Evolutionary conservation across 2,888 invertebrate species (phyloP).

Genomic region (Mallateleia sp.): DNA sequence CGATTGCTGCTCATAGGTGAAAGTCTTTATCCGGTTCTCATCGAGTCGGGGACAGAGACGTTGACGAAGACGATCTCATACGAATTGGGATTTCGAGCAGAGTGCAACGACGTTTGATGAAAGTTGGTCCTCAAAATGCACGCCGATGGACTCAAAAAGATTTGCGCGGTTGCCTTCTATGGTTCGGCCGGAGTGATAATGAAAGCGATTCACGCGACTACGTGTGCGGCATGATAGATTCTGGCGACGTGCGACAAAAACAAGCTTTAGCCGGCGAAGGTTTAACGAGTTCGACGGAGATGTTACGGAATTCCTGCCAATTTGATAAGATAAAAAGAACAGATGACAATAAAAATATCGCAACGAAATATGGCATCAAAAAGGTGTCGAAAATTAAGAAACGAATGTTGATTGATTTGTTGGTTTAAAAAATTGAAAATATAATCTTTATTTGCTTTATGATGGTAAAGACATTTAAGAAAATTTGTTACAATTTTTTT

Average conservation of each 20-base stretch:
- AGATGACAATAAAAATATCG: too few relatives aligned
- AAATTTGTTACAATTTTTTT: too few relatives aligned
- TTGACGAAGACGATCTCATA: slow-evolving; percentile 54
- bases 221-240: slow-evolving; percentile 78
- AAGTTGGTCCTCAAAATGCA: slow-evolving; percentile 56
- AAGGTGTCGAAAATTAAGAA: too few relatives aligned
- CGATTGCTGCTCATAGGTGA: slow-evolving; percentile 65
- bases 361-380: too few relatives aligned
- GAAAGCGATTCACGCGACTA: slow-evolving; percentile 76
- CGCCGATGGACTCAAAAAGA: slow-evolving; percentile 28
- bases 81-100: slow-evolving; percentile 60
- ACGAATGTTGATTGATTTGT: too few relatives aligned
- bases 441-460: too few relatives aligned
- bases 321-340: too few relatives aligned
- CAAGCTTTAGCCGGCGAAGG: slow-evolving; percentile 32
- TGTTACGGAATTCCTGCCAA: too few relatives aligned
- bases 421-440: too few relatives aligned
- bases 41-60: slow-evolving; percentile 64
- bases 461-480: too few relatives aligned
- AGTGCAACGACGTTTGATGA: slow-evolving; percentile 46
- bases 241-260: slow-evolving; percentile 40
- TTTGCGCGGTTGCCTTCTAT: slow-evolving; percentile 58
- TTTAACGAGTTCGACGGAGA: slow-evolving; percentile 27
- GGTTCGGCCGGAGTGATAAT: slow-evolving; percentile 76
- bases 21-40: slow-evolving; percentile 77